Evolutionary conservation across 2,888 invertebrate species (phyloP).

Genomic region (Idaea aversata): DNA sequence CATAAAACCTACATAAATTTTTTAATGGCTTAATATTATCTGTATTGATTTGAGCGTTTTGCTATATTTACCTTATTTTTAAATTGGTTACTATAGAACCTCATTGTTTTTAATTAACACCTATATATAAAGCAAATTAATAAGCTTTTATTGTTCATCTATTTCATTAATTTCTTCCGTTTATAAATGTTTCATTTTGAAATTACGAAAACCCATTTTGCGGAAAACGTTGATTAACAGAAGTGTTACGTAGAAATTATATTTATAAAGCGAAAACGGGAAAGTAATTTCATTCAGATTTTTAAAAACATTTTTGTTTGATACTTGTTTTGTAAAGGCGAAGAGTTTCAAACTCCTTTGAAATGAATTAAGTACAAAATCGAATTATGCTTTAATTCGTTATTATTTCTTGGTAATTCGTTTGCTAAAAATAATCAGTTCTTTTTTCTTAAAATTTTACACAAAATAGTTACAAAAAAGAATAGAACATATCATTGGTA

Average conservation of each 20-base stretch:
- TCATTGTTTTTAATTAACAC: background rate
- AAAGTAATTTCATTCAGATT: background rate
- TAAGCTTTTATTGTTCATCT: background rate
- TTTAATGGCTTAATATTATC: no score
- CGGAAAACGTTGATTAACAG: background rate
- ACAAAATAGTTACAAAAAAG: no score
- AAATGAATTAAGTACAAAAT: background rate
- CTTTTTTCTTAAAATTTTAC: no score
- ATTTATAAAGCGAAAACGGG: background rate
- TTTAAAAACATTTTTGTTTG: background rate
- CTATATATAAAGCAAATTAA: background rate
- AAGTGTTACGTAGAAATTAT: background rate
- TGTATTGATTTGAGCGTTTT: background rate
- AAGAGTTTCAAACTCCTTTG: background rate
- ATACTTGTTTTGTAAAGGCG: background rate
- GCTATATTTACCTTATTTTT: background rate
- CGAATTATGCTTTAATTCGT: background rate
- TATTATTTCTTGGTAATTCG: background rate
- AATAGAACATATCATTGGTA: no score
- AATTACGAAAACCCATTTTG: background rate
- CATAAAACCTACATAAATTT: no score
- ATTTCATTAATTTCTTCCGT: no score
- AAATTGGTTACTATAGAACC: no score
- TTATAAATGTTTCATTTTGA: background rate
- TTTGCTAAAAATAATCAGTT: no score